Base-by-base conservation (phyloP, 1,140 invertebrate species). In the Radopholus similis region DNA sequence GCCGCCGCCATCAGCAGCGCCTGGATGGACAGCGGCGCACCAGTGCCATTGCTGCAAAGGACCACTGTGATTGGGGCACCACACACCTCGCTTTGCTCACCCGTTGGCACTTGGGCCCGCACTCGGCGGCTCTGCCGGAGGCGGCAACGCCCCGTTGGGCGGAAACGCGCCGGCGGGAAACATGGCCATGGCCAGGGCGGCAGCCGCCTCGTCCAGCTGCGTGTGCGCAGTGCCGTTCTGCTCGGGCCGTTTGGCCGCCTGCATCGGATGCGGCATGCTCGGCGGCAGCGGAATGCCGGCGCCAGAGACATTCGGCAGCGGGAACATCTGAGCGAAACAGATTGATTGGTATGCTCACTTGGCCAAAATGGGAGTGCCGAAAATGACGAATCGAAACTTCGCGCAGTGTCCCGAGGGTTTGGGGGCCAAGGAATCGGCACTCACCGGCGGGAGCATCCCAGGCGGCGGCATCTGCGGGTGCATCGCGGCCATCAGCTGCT, bases 1-100 rank as follows among this genome's bases (percentile, higher is more conserved):
- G 59, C 59, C 13, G 34, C 35, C 21, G 59, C 59, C 59, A 62
- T 62, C 32, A 62, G 32, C 32, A 62, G 30, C 9, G 59, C 59
- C 34, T 21, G 40, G 21, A 62, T 62, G n/a, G 59, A 49, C 38
- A 47, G 59, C 21, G 28, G n/a, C 32, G 28, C 32, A n/a, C 37
- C 40, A 9, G 49, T 4, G 23, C 40, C 9, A 2, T 40, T 62
- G 37, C 28, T 26, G 57, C 23, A 44, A 1, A 37, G 8, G 42
- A 47, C 9, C 40, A 13, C 35, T 47, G 18, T 47, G 26, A 47
- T 47, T 47, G 44, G 18, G 26, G 5, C 26, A 18, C 44, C 44
- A 5, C 44, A 5, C 1, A n/a, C 6, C 6, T 47, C 18, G 18
- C 44, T 47, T 21, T 47, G 18, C 18, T 47, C 44, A 47, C 18